Evolutionary conservation across 2,888 invertebrate species (phyloP).

Genomic region (Cybosia mesomella): DNA sequence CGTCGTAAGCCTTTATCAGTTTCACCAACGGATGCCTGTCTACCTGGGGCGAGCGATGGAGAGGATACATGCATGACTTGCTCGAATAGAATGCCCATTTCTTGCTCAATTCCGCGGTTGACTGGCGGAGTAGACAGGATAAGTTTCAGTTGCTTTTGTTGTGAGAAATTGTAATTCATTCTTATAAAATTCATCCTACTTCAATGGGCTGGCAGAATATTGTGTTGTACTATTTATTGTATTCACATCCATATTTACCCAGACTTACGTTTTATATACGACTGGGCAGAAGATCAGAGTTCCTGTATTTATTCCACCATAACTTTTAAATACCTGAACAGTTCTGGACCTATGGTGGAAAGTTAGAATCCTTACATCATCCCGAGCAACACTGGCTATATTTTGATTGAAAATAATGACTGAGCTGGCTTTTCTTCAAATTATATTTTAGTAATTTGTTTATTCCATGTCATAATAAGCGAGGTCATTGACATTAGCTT

Average conservation of each 20-base stretch:
- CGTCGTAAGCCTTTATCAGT: conserved; percentile 64
- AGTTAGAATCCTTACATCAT: too few relatives aligned
- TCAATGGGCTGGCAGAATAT: neutral
- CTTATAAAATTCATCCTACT: neutral
- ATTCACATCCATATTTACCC: neutral
- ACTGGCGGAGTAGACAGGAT: neutral
- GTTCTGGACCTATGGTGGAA: neutral
- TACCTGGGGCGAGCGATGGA: conserved; percentile 31
- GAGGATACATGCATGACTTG: conserved; percentile 48
- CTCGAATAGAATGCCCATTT: conserved; percentile 28
- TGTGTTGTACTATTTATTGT: neutral
- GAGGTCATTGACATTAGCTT: too few relatives aligned
- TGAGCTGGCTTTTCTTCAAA: neutral
- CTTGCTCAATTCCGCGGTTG: neutral
- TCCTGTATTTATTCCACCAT: neutral
- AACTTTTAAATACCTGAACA: neutral
- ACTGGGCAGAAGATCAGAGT: neutral
- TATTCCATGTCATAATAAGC: neutral
- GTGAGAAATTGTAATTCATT: neutral
- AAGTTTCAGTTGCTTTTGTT: neutral
- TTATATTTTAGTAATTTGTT: neutral
- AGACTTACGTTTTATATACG: neutral
- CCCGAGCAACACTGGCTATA: too few relatives aligned
- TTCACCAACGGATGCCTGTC: conserved; percentile 63
- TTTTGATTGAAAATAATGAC: too few relatives aligned